Conservation (phyloP, 2,797 vertebrate species). For the Acanthopagrus latus region DNA sequence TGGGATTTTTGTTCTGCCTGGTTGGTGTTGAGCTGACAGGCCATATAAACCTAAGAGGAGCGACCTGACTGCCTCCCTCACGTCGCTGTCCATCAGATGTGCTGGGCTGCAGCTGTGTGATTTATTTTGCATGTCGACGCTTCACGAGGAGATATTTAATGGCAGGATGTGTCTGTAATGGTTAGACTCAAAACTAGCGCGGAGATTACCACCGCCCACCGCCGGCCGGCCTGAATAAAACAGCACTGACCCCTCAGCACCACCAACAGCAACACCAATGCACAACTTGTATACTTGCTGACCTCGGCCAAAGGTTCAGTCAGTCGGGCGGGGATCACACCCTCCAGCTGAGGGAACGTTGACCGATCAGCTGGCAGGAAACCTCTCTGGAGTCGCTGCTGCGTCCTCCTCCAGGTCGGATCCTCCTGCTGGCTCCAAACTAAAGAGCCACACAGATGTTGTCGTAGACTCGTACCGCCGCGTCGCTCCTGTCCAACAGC, state of each 20-base stretch:
- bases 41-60: conserved; percentile 19
- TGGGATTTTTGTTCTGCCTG: neutral
- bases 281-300: conserved; percentile 23
- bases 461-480: conserved; percentile 28
- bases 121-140: conserved; percentile 46
- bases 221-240: conserved; percentile 37
- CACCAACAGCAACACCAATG: conserved; percentile 2
- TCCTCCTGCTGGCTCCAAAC: conserved; percentile 53
- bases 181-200: conserved; percentile 48
- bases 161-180: conserved; percentile 44
- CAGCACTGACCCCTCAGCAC: conserved; percentile 39
- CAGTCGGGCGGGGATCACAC: conserved; percentile 60
- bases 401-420: conserved; percentile 55
- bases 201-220: conserved; percentile 47
- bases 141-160: conserved; percentile 56
- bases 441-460: conserved; percentile 65
- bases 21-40: conserved; percentile 24
- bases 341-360: conserved; percentile 55
- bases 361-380: conserved; percentile 64
- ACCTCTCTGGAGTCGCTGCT: conserved; percentile 63
- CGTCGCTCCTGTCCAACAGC: conserved; percentile 11
- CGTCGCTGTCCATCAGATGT: conserved; percentile 38
- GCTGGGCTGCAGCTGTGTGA: conserved; percentile 15
- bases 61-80: conserved; percentile 36
- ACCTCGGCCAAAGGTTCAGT: conserved; percentile 73